Conservation (phyloP, 2,113 vertebrate genomes). For the Cygnus atratus region DNA sequence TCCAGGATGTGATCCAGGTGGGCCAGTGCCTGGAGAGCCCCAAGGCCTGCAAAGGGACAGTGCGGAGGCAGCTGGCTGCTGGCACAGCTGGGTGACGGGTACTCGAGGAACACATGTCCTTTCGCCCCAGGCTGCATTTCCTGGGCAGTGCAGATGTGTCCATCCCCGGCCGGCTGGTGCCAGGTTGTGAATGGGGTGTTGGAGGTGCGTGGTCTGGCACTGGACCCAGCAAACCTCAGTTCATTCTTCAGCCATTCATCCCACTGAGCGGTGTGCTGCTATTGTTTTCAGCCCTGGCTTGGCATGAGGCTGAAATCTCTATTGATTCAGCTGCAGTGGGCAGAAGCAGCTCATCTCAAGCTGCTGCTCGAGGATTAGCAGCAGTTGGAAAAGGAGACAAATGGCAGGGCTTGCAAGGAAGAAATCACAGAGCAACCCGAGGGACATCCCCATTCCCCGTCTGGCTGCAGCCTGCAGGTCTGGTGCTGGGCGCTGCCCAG, state of each 20-base stretch:
- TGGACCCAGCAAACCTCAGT: background rate
- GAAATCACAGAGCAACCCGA: fast-evolving
- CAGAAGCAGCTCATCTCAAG: background rate
- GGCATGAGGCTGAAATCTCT: background rate
- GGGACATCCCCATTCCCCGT: background rate
- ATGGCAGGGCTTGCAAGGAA: fast-evolving
- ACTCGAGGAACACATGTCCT: fast-evolving
- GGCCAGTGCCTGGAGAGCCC: background rate
- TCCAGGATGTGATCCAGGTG: background rate
- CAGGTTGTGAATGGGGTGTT: background rate
- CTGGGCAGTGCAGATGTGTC: fast-evolving
- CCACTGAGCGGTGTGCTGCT: fast-evolving
- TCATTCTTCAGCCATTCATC: background rate
- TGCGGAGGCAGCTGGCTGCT: background rate
- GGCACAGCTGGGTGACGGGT: background rate
- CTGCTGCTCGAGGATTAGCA: background rate
- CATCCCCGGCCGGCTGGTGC: background rate
- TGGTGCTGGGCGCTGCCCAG: background rate
- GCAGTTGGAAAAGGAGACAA: background rate
- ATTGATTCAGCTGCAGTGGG: background rate
- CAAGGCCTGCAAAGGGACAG: background rate
- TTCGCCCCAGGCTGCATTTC: background rate
- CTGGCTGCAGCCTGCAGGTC: background rate
- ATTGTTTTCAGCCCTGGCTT: background rate
- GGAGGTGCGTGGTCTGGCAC: background rate